Percentiles rank a stretch among this genome's conserved stretches.
Conservation (phyloP, 2,797 vertebrate species). For the Sarcoramphus papa region DNA sequence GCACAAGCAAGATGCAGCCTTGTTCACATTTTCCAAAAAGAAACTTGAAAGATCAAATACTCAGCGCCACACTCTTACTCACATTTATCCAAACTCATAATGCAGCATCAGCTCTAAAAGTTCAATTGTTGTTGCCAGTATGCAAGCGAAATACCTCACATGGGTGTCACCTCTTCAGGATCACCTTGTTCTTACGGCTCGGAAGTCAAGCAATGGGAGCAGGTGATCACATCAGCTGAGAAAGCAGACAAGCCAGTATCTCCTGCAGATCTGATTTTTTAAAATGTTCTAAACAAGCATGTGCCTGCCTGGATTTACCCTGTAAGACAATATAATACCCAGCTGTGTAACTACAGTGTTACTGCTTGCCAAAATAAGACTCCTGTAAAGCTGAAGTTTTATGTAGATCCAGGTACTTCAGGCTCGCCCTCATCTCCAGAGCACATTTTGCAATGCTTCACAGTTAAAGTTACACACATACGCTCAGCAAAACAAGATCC, state of each 20-base stretch:
- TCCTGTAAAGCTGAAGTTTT: neutral
- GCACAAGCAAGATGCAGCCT: neutral
- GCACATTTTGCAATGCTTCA: neutral
- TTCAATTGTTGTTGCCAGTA: neutral
- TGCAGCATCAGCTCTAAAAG: neutral
- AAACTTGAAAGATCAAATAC: neutral
- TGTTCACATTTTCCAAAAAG: neutral
- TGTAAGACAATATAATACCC: neutral
- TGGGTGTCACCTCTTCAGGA: neutral
- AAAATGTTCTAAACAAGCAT: neutral
- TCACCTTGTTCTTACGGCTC: neutral
- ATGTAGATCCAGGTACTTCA: neutral
- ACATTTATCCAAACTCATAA: neutral
- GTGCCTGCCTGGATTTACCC: neutral
- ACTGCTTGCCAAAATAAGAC: neutral
- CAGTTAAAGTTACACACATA: neutral
- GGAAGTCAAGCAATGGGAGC: neutral
- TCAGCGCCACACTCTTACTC: neutral
- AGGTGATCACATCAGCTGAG: neutral
- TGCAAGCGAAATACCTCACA: neutral
- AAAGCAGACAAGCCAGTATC: neutral
- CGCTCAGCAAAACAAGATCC: neutral
- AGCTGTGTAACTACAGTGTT: neutral
- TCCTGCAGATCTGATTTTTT: neutral
- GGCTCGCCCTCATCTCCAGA: neutral